Evolutionary conservation across 2,113 vertebrate genomes (phyloP).

Genomic region (Verasper variegatus): DNA sequence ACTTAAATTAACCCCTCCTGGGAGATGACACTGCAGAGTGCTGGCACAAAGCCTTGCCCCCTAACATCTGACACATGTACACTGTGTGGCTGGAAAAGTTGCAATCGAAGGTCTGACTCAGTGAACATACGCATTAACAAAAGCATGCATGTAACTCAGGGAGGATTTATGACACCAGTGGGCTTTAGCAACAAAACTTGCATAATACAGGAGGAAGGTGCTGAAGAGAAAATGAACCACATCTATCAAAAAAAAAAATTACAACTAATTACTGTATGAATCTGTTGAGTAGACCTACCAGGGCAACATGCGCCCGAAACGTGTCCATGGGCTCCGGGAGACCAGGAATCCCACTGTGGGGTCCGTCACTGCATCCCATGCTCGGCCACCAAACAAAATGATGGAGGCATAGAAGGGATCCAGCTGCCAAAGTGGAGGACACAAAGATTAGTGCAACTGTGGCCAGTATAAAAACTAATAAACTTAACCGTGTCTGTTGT

Average conservation of each 20-base stretch:
- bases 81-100: constrained; percentile 1
- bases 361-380: constrained; percentile 95
- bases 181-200: not conserved
- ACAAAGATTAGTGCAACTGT: constrained; percentile 10
- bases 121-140: not conserved
- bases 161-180: not conserved
- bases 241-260: too few relatives aligned
- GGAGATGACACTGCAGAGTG: not conserved
- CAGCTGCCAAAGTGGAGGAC: constrained; percentile 77
- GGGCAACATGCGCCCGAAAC: constrained; percentile 92
- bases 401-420: constrained; percentile 93
- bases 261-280: too few relatives aligned
- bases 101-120: constrained; percentile 1
- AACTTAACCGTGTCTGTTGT: not conserved
- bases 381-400: constrained; percentile 93
- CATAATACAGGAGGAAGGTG: not conserved
- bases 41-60: not conserved
- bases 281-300: constrained; percentile 82
- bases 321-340: constrained; percentile 91
- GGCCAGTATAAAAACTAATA: not conserved
- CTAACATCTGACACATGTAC: constrained; percentile 38
- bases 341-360: constrained; percentile 95
- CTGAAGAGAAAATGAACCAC: not conserved
- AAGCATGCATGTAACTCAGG: too few relatives aligned
- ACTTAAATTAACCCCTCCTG: not conserved